Percentiles rank a stretch among this genome's conserved stretches.
phyloP scores from a whole-genome alignment of 2,797 vertebrate genomes.

The Anableps anableps region DNA sequence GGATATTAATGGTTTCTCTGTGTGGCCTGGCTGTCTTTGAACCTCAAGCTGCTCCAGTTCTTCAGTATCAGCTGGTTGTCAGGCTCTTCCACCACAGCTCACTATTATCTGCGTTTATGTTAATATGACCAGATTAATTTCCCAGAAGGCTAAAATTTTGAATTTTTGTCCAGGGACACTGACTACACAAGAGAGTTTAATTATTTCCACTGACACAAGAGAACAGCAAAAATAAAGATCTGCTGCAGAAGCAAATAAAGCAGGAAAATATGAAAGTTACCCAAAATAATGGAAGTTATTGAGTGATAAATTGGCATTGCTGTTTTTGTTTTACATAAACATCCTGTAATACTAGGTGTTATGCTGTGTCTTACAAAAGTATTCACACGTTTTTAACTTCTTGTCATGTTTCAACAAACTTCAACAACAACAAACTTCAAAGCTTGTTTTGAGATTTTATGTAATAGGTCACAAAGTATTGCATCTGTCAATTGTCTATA shows the following conservation, averaged over 20 bases:
- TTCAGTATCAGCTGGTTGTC: conserved; percentile 1
- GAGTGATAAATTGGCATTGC: not conserved
- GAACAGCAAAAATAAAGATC: not conserved
- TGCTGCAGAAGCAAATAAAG: not conserved
- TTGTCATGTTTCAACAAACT: not conserved
- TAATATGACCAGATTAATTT: not conserved
- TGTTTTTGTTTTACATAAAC: not conserved
- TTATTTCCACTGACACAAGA: not conserved
- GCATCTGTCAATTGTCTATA: not conserved
- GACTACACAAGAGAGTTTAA: not conserved
- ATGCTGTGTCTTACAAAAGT: not conserved
- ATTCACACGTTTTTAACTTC: not conserved
- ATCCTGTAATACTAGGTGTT: not conserved
- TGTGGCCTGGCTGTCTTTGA: conserved; percentile 10
- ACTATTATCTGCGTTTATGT: conserved; percentile 6
- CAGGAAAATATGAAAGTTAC: not conserved
- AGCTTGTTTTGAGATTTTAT: not conserved
- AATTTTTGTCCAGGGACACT: not conserved
- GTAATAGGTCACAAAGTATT: not conserved
- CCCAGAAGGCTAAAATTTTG: not conserved
- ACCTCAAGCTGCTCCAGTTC: conserved; percentile 8
- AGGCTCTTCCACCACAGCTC: not conserved
- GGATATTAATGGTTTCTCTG: conserved; percentile 8
- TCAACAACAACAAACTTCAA: not conserved
- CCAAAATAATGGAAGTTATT: not conserved